Conservation (phyloP, 1,140 invertebrate genomes). For the Augochlora pura region DNA sequence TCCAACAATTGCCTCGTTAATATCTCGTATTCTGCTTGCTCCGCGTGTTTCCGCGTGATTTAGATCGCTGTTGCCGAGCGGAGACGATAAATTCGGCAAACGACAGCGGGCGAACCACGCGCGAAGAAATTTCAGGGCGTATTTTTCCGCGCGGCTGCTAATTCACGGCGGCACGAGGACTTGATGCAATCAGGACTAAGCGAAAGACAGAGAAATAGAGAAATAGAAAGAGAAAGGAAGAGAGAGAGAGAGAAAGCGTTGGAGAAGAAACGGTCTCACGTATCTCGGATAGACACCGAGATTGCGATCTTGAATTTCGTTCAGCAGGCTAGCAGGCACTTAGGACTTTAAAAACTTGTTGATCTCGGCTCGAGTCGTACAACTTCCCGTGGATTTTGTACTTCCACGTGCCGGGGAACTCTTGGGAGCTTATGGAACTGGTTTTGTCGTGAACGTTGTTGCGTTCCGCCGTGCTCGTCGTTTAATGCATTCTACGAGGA, state of each 20-base stretch:
- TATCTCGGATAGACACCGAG: neutral
- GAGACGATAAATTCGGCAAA: no score
- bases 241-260: no score
- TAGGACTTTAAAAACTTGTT: conserved; percentile 2
- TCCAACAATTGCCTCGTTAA: neutral
- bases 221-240: no score
- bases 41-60: neutral
- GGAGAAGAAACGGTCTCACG: neutral
- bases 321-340: neutral
- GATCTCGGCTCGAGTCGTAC: neutral
- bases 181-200: no score
- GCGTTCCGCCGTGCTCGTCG: neutral
- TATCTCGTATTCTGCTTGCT: neutral
- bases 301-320: neutral
- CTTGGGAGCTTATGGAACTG: neutral
- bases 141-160: no score
- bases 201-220: no score
- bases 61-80: neutral
- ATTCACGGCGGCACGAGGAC: no score
- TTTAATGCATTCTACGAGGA: neutral
- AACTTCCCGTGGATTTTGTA: neutral
- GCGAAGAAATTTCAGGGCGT: no score
- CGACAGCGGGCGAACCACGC: no score
- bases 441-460: neutral
- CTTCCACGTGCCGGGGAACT: neutral